Percentiles rank a stretch among this genome's conserved stretches.
These are phyloP conservation scores for Cheilosia vernalis DNA, from an alignment of 2,888 invertebrate genomes.

Conservation along the genomic window DNA sequence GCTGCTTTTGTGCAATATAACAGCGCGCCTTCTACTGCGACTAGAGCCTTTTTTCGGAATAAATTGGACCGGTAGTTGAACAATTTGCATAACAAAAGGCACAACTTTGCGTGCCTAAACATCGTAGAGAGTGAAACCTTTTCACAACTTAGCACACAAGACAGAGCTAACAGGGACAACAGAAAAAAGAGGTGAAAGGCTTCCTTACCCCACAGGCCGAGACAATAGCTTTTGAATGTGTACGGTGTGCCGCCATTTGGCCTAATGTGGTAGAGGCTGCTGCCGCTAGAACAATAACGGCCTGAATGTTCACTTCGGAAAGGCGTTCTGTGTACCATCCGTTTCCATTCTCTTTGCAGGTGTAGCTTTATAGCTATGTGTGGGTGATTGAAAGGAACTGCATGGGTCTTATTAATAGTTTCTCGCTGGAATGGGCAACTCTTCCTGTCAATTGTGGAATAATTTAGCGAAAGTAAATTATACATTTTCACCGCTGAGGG, in stretches of 20 bases:
- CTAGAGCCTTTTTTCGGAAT: conserved; percentile 34
- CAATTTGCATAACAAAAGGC: conserved; percentile 75
- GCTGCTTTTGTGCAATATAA: conserved; percentile 61
- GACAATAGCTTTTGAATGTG: conserved; percentile 65
- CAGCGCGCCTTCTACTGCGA: conserved; percentile 31
- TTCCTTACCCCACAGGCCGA: conserved; percentile 12
- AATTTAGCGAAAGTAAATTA: conserved; percentile 72
- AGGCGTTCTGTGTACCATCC: conserved; percentile 66
- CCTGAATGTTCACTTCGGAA: conserved; percentile 68
- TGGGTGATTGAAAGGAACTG: conserved; percentile 67
- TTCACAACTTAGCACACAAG: conserved; percentile 74
- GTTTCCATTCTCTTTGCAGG: conserved; percentile 22
- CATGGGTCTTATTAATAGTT: conserved; percentile 72
- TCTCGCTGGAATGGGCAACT: conserved; percentile 52
- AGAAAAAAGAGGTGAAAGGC: conserved; percentile 55
- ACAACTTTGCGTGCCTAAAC: conserved; percentile 73
- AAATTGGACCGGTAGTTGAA: conserved; percentile 75
- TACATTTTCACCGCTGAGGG: conserved; percentile 54
- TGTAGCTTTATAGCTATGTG: neutral
- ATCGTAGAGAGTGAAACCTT: conserved; percentile 75
- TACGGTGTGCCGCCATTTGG: conserved; percentile 57
- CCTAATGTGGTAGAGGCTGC: conserved; percentile 49
- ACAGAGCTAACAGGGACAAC: conserved; percentile 42
- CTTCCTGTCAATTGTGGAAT: conserved; percentile 75
- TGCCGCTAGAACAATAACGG: conserved; percentile 20